Conservation (phyloP, 2,888 invertebrate genomes). For the Encarsia formosa region DNA sequence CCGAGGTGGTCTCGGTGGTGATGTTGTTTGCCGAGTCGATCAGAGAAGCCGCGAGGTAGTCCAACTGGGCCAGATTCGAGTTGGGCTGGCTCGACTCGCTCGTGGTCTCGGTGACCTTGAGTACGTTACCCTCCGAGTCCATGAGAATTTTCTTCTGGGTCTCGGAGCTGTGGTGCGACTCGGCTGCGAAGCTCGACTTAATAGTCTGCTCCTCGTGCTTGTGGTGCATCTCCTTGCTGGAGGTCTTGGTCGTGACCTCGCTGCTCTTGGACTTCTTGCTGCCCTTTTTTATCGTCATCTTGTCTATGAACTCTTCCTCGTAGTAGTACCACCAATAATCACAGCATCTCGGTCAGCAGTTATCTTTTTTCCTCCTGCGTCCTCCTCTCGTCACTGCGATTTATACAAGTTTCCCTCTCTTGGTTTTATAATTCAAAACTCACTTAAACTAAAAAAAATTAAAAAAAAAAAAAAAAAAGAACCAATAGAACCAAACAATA, state of each 20-base stretch:
- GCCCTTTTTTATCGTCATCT: not conserved
- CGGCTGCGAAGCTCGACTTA: conserved; percentile 11
- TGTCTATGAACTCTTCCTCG: not conserved
- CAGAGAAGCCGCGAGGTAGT: conserved; percentile 21
- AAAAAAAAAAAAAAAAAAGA: too few relatives aligned
- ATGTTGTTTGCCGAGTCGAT: conserved; percentile 17
- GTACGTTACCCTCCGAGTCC: conserved; percentile 14
- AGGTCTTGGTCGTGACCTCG: conserved; percentile 1
- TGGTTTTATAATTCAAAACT: not conserved
- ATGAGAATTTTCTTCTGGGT: conserved; percentile 6
- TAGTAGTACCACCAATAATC: not conserved
- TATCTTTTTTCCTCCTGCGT: not conserved
- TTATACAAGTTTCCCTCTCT: not conserved
- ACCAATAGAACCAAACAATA: too few relatives aligned
- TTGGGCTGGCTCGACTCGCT: not conserved
- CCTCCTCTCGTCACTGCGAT: too few relatives aligned
- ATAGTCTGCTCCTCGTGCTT: conserved; percentile 13
- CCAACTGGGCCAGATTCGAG: conserved; percentile 15
- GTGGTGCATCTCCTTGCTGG: conserved; percentile 13
- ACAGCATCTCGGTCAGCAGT: not conserved
- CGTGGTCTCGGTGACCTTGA: not conserved
- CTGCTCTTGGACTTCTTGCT: not conserved
- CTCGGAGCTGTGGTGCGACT: conserved; percentile 16
- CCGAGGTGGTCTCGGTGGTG: not conserved
- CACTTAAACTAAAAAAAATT: too few relatives aligned